phyloP scores from a whole-genome alignment of 2,888 invertebrate species.

The Pammene aurita region DNA sequence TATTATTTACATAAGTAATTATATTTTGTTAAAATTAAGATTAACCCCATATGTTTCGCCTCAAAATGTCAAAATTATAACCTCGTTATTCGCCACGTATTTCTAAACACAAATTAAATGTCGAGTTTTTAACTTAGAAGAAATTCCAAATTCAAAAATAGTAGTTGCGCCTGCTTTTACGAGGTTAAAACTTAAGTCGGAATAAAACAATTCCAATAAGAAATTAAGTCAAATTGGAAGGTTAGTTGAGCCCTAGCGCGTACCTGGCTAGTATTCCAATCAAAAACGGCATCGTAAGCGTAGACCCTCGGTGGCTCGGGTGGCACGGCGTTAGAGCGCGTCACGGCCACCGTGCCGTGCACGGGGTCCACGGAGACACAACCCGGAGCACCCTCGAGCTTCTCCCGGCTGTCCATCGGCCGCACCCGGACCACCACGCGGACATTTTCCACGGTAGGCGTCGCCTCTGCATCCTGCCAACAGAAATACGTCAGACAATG shows the following conservation, averaged over 20 bases:
- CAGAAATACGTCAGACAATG: constrained; percentile 26
- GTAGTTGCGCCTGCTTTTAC: too few species aligned
- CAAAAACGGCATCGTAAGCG: constrained; percentile 97
- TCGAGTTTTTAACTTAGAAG: too few species aligned
- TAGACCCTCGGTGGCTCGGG: constrained; percentile 94
- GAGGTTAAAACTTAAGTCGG: too few species aligned
- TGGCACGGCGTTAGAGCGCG: constrained; percentile 87
- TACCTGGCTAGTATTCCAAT: constrained; percentile 92
- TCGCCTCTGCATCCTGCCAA: constrained; percentile 75
- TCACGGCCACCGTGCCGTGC: constrained; percentile 90
- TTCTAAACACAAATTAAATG: too few species aligned
- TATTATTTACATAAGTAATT: neutral
- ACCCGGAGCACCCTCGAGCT: constrained; percentile 86
- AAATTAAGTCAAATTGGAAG: neutral
- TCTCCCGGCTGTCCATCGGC: constrained; percentile 95
- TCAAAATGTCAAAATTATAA: too few species aligned
- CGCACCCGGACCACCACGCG: constrained; percentile 97
- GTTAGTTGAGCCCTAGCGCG: constrained; percentile 26
- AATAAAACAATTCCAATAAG: too few species aligned
- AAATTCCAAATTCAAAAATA: too few species aligned
- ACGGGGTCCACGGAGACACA: constrained; percentile 90
- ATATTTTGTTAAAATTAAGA: too few species aligned
- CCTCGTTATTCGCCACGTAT: too few species aligned
- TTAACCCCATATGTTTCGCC: too few species aligned
- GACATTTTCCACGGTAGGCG: constrained; percentile 94